These are phyloP conservation scores for Epinephelus cyanopodus DNA, from an alignment of 2,113 vertebrate genomes.

Conservation along the genomic window DNA sequence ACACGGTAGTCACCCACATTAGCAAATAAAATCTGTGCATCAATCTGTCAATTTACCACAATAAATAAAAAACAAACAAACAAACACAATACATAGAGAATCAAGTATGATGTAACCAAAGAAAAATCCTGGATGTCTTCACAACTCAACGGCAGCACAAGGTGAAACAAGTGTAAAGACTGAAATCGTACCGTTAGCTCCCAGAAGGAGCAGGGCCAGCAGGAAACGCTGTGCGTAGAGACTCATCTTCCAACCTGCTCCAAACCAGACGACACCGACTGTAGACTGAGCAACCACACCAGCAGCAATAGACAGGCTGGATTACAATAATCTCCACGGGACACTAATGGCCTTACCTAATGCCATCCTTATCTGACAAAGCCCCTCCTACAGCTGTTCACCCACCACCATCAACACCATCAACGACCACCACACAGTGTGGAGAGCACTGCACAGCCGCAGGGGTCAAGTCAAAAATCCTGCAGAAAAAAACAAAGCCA, in stretches of 20 bases:
- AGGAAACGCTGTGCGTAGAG: slow-evolving; percentile 78
- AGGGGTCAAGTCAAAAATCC: slow-evolving; percentile 47
- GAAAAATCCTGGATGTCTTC: not conserved
- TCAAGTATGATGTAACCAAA: not conserved
- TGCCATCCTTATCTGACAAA: slow-evolving; percentile 78
- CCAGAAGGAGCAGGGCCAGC: slow-evolving; percentile 89
- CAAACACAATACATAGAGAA: slow-evolving; percentile 12
- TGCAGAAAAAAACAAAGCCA: slow-evolving; percentile 1
- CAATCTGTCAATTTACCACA: slow-evolving; percentile 20
- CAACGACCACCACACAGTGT: slow-evolving; percentile 11
- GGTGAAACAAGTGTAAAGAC: not conserved
- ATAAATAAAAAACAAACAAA: not conserved
- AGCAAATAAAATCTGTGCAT: slow-evolving; percentile 42
- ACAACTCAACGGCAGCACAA: not conserved
- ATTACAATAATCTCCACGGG: slow-evolving; percentile 83
- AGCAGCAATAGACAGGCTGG: slow-evolving; percentile 70
- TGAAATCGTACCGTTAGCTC: slow-evolving; percentile 87
- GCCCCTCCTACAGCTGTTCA: slow-evolving; percentile 79
- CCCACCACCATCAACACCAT: slow-evolving; percentile 36
- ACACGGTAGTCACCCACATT: slow-evolving; percentile 16
- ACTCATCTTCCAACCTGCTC: slow-evolving; percentile 83
- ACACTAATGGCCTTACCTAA: slow-evolving; percentile 81
- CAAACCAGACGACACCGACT: slow-evolving; percentile 55
- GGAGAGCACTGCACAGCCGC: slow-evolving; percentile 20
- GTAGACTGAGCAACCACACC: slow-evolving; percentile 59